Evolutionary conservation across 2,113 vertebrate species (phyloP), one percentile per base, ranked within the genome.

Genomic region (Hypanus sabinus): DNA sequence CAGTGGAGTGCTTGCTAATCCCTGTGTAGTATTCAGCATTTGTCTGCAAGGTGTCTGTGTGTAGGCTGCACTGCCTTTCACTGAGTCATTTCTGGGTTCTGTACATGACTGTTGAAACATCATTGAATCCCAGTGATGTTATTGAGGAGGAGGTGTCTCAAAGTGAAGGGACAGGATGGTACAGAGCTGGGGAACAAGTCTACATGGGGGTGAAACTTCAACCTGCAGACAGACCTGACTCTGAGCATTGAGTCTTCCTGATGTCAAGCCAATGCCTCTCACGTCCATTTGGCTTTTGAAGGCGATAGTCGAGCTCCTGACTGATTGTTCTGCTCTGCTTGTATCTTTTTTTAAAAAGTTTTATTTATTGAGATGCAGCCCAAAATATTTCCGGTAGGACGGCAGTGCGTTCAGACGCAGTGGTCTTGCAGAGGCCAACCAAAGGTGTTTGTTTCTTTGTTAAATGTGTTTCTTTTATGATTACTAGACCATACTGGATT

Each of bases 31-130:
- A 11, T 93, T 73, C 27, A 93, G 27, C 27, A 70, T 73, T 93
- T 73, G 20, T 93, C 36, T 46, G 12, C 88, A 70, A 36, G 33
- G 14, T 92, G 33, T 68, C 27, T 65, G 85, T 1, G 22, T 55
- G 91, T 71, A 70, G 91, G 33, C 16, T 93, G 68, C 33, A 9
- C 22, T 93, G 36, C 68, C 68, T 93, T 93, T 93, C 91, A 46
- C 91, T 93, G 68, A 93, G 27, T 93, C 91, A 93, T 71, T 93
- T 73, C 91, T 73, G 33, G 38, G 36, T 93, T 93, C 91, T 24
- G 38, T 14, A 73, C 46, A 73, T 73, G 68, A 93, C 36, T 93
- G 70, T 46, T 65, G 18, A 90, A 90, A 90, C 12, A 93, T 93
- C 70, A 71, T 27, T 70, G 71, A 73, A 93, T 93, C 38, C 36